Evolutionary conservation across 2,113 vertebrate genomes (phyloP).

Genomic region (Dryoscopus gambensis): DNA sequence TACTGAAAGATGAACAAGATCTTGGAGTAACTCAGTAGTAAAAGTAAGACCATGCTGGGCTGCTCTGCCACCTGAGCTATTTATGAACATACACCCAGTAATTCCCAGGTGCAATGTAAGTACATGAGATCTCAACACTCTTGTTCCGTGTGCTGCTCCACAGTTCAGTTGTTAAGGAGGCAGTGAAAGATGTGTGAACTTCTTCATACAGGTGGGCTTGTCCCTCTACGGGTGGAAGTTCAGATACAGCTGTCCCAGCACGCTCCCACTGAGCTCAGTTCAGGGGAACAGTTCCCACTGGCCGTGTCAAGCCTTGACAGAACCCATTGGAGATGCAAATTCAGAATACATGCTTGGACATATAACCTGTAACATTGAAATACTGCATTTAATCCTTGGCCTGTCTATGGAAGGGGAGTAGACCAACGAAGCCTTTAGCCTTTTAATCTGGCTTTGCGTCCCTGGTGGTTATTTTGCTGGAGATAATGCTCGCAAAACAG

Average conservation of each 20-base stretch:
- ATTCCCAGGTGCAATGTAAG: background rate
- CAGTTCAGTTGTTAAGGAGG: background rate
- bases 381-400: background rate
- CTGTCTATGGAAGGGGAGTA: background rate
- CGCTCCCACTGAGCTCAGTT: background rate
- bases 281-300: background rate
- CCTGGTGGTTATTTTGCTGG: background rate
- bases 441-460: background rate
- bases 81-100: background rate
- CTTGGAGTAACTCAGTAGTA: background rate
- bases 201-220: background rate
- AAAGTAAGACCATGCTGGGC: background rate
- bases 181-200: background rate
- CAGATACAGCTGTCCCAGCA: background rate
- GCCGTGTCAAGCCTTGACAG: background rate
- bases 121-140: background rate
- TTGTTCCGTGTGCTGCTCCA: background rate
- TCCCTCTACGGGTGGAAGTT: background rate
- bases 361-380: background rate
- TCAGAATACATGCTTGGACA: background rate
- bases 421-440: background rate
- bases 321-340: background rate
- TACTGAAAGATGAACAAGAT: conserved; percentile 3
- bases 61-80: background rate
- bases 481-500: background rate